These are phyloP conservation scores for Penaeus indicus DNA, from an alignment of 1,140 invertebrate genomes.

Conservation along the genomic window DNA sequence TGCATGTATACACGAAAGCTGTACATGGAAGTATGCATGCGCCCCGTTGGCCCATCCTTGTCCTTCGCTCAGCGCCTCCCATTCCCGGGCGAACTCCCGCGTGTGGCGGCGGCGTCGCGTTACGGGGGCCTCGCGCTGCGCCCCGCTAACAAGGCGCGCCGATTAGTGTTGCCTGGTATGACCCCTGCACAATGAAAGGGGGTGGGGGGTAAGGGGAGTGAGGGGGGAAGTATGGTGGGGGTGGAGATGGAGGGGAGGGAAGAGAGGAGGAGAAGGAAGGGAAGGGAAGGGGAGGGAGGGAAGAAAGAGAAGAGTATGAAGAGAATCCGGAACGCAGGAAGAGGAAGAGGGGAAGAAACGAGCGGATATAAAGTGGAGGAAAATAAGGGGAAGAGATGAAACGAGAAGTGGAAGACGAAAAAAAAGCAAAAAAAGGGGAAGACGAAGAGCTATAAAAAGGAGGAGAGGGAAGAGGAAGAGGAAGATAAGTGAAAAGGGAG, in stretches of 20 bases:
- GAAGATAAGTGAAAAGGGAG: no score
- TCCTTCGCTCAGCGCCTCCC: no score
- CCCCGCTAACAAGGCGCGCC: no score
- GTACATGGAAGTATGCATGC: no score
- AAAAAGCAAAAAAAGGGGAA: no score
- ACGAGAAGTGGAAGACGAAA: background rate
- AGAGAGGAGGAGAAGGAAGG: background rate
- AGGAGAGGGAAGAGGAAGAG: no score
- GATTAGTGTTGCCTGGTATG: no score
- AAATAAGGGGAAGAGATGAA: background rate
- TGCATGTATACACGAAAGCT: no score
- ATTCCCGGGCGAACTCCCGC: no score
- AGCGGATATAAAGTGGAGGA: background rate
- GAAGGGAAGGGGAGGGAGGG: background rate
- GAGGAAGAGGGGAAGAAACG: background rate
- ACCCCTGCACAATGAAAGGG: background rate
- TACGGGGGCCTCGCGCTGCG: no score
- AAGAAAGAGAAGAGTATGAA: background rate
- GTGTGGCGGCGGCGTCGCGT: no score
- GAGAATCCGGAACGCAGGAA: background rate
- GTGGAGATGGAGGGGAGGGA: background rate
- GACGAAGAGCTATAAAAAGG: background rate
- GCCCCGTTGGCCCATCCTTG: no score
- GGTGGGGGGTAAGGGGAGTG: background rate
- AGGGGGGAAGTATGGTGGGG: background rate